Evolutionary conservation across 2,888 invertebrate species (phyloP).

Genomic region (Agrotis exclamationis): DNA sequence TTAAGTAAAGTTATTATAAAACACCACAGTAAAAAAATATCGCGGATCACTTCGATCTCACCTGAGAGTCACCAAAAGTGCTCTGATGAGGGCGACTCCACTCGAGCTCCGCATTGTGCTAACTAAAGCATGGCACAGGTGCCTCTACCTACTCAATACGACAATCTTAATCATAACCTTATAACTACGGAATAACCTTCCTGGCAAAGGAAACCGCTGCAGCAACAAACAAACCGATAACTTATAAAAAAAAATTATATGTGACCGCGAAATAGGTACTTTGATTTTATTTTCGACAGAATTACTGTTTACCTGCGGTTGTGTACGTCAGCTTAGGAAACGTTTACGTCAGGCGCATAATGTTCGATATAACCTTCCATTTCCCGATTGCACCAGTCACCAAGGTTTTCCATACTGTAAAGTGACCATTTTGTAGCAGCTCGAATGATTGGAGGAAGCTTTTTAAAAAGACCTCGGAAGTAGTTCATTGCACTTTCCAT

Average conservation of each 20-base stretch:
- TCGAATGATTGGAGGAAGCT: neutral
- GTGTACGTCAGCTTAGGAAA: slow-evolving; percentile 19
- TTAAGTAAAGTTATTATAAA: neutral
- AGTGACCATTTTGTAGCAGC: neutral
- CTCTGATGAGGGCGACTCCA: slow-evolving; percentile 82
- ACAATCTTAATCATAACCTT: slow-evolving; percentile 73
- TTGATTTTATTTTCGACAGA: slow-evolving; percentile 22
- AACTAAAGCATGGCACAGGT: slow-evolving; percentile 81
- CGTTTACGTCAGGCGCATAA: slow-evolving; percentile 35
- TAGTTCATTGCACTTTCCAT: slow-evolving; percentile 11
- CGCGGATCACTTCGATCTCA: slow-evolving; percentile 62
- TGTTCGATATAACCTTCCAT: neutral
- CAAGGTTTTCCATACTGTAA: neutral
- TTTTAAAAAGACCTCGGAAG: neutral
- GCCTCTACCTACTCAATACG: slow-evolving; percentile 73
- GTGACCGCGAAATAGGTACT: slow-evolving; percentile 23
- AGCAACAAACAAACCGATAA: slow-evolving; percentile 46
- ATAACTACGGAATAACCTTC: slow-evolving; percentile 77
- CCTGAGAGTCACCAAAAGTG: slow-evolving; percentile 83
- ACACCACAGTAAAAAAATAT: too few species aligned
- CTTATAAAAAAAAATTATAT: slow-evolving; percentile 34
- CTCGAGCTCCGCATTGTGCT: slow-evolving; percentile 86
- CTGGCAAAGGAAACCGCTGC: slow-evolving; percentile 66
- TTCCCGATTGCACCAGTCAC: neutral
- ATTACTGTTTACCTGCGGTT: slow-evolving; percentile 1